Conservation (phyloP, 2,797 vertebrate genomes). For the Limosa lapponica region DNA sequence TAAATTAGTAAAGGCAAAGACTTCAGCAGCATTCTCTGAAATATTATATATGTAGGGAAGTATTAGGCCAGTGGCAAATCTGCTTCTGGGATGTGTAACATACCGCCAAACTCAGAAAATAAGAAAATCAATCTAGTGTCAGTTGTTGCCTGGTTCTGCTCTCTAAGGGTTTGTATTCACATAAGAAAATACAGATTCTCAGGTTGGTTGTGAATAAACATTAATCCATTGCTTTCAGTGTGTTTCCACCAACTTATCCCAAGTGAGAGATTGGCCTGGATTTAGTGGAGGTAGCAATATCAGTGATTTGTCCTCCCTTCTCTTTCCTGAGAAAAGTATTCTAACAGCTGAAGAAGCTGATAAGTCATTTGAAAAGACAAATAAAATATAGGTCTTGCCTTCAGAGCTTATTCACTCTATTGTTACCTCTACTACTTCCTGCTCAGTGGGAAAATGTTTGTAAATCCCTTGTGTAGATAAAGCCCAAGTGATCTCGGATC, state of each 20-base stretch:
- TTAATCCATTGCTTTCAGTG: not conserved
- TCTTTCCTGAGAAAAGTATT: not conserved
- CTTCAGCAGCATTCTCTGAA: not conserved
- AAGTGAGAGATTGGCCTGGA: not conserved
- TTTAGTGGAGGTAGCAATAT: not conserved
- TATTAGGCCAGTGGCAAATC: constrained; percentile 29
- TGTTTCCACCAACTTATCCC: constrained; percentile 1
- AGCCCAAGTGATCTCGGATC: not conserved
- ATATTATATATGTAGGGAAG: not conserved
- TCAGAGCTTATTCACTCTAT: not conserved
- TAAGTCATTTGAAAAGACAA: constrained; percentile 15
- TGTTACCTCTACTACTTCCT: not conserved
- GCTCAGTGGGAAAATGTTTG: not conserved
- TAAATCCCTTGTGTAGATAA: not conserved
- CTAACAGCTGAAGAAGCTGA: not conserved
- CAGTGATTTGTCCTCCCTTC: not conserved
- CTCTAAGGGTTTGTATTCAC: not conserved
- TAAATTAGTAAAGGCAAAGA: constrained; percentile 25
- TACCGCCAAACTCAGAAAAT: constrained; percentile 17
- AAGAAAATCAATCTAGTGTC: constrained; percentile 10
- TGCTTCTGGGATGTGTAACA: not conserved
- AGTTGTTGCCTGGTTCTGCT: not conserved
- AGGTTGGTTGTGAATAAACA: constrained; percentile 6
- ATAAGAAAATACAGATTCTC: not conserved
- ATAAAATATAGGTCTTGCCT: not conserved